phyloP scores from a whole-genome alignment of 2,113 vertebrate genomes.

The Hyla sarda region DNA sequence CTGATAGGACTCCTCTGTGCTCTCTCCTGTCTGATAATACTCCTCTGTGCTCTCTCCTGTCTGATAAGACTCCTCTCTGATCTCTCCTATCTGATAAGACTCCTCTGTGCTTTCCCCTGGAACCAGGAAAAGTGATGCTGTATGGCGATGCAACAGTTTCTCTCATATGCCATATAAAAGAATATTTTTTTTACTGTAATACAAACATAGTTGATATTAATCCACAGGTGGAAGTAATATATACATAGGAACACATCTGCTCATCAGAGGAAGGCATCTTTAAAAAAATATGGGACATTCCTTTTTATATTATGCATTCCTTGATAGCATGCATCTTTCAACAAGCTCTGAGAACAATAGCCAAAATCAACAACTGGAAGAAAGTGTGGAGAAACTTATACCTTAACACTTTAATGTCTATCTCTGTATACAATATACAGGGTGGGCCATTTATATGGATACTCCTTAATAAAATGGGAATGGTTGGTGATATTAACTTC shows the following conservation, averaged over 20 bases:
- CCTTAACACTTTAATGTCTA: neutral
- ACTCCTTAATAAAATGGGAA: too few species aligned
- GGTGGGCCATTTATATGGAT: too few species aligned
- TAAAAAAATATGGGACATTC: constrained; percentile 18
- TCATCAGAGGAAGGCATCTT: neutral
- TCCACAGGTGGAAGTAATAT: constrained; percentile 20
- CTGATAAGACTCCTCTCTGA: too few species aligned
- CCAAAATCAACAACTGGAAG: constrained; percentile 28
- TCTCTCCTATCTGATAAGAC: too few species aligned
- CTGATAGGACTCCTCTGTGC: too few species aligned
- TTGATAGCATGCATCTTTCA: constrained; percentile 10
- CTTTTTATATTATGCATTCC: constrained; percentile 36
- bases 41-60: too few species aligned
- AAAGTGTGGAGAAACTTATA: neutral
- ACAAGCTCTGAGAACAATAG: neutral
- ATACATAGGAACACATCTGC: neutral
- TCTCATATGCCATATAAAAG: neutral
- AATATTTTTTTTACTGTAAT: neutral
- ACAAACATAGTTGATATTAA: neutral
- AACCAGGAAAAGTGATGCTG: neutral
- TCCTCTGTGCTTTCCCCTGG: too few species aligned
- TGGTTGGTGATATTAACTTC: too few species aligned
- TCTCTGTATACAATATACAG: too few species aligned
- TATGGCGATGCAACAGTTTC: neutral
- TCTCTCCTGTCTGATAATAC: too few species aligned